A percentile compares a stretch with the other conserved stretches of the same genome.
Evolutionary conservation across 2,113 vertebrate species (phyloP).

Genomic region (Rallus limicola): DNA sequence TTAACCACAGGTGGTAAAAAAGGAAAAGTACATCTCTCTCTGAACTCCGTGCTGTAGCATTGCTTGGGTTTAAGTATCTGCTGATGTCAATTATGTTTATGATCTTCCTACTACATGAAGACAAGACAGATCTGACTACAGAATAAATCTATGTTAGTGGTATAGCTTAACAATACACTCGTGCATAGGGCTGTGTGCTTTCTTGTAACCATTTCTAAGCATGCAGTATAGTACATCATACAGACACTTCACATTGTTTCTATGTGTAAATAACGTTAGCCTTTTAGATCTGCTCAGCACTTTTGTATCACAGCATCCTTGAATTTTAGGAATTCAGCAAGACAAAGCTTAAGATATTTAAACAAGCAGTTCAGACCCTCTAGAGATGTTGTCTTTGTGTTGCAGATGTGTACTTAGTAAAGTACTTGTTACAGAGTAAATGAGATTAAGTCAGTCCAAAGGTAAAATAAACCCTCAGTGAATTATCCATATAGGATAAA

Average conservation of each 20-base stretch:
- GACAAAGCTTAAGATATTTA: neutral
- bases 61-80: neutral
- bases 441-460: neutral
- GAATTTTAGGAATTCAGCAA: neutral
- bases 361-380: neutral
- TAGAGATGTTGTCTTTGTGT: fast-evolving
- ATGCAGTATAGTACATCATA: too few relatives aligned
- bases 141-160: neutral
- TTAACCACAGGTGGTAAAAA: neutral
- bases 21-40: neutral
- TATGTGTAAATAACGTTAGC: fast-evolving
- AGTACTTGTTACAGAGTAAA: neutral
- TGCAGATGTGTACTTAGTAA: too few relatives aligned
- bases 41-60: neutral
- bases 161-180: neutral
- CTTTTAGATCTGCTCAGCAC: neutral
- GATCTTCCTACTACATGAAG: neutral
- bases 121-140: neutral
- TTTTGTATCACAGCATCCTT: neutral
- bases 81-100: neutral
- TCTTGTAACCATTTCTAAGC: neutral
- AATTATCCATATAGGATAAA: neutral
- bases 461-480: neutral
- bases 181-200: neutral
- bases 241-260: neutral